Percentiles rank a stretch among this genome's conserved stretches.
phyloP scores from a whole-genome alignment of 30 jellyfish, hydroid and myxozoan genomes.

The Turritopsis rubra region DNA sequence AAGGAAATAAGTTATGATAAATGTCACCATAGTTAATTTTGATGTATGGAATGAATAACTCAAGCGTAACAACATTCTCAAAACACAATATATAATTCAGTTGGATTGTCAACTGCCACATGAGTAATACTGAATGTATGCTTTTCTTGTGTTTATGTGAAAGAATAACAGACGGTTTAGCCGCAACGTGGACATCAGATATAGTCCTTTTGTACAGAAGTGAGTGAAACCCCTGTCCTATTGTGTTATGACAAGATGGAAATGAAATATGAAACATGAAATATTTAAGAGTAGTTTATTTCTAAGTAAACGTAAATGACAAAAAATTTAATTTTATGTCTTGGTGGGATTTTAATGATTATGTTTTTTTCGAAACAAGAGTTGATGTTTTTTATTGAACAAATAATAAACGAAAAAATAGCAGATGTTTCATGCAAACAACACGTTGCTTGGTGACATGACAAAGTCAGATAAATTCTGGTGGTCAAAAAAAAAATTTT shows the following conservation, averaged over 20 bases:
- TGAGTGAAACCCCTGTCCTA: neutral
- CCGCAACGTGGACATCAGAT: neutral
- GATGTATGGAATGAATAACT: neutral
- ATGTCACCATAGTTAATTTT: neutral
- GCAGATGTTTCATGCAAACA: constrained; percentile 22
- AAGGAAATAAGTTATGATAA: neutral
- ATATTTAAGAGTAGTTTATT: too few relatives aligned
- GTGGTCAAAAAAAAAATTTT: neutral
- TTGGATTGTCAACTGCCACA: neutral
- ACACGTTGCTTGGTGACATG: constrained; percentile 28
- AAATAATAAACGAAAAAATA: neutral
- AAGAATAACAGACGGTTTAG: neutral
- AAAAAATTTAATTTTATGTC: neutral
- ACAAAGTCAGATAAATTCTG: neutral
- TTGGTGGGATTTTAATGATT: neutral
- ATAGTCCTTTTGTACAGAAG: neutral
- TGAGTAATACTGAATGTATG: neutral
- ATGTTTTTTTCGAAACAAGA: neutral
- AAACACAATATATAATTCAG: neutral
- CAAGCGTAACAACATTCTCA: neutral
- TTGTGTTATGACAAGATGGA: neutral
- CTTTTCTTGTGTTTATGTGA: neutral
- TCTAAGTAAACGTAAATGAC: neutral
- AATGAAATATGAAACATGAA: too few relatives aligned
- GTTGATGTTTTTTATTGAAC: neutral